phyloP scores from a whole-genome alignment of 1,140 invertebrate genomes.

The Ridgeia piscesae region DNA sequence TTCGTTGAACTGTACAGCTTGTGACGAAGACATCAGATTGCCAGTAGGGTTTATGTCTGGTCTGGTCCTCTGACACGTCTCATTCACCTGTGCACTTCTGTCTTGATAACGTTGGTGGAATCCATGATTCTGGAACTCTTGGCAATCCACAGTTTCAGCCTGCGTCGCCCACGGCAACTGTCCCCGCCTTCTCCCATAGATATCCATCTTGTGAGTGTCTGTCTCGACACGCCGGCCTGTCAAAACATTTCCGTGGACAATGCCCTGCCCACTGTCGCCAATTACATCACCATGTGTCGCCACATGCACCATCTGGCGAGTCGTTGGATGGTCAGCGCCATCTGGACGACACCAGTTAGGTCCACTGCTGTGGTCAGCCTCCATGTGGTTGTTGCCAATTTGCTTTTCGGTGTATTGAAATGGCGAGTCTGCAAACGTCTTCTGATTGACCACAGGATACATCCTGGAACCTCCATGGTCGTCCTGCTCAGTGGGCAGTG shows the following conservation, averaged over 20 bases:
- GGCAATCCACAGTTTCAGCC: not conserved
- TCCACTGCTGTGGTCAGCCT: not conserved
- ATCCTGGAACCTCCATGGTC: not conserved
- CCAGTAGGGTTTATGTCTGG: not conserved
- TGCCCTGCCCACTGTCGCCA: not conserved
- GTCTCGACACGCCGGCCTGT: not conserved
- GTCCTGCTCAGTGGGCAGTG: not conserved
- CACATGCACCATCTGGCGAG: not conserved
- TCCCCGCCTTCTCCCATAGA: not conserved
- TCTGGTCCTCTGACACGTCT: not conserved
- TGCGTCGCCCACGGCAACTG: not conserved
- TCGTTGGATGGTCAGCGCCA: not conserved
- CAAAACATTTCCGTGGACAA: not conserved
- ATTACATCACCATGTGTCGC: not conserved
- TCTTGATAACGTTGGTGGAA: not conserved
- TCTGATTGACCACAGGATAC: not conserved
- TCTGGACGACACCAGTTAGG: not conserved
- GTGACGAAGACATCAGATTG: not conserved
- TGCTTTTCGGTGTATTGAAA: not conserved
- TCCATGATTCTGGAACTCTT: not conserved
- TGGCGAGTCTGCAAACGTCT: too few relatives aligned
- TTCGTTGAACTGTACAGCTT: not conserved
- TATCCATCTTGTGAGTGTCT: not conserved
- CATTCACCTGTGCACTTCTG: not conserved
- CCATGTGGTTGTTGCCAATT: not conserved